These are phyloP conservation scores for Agonopterix alstromeriana DNA, from an alignment of 2,888 invertebrate species.

Conservation along the genomic window DNA sequence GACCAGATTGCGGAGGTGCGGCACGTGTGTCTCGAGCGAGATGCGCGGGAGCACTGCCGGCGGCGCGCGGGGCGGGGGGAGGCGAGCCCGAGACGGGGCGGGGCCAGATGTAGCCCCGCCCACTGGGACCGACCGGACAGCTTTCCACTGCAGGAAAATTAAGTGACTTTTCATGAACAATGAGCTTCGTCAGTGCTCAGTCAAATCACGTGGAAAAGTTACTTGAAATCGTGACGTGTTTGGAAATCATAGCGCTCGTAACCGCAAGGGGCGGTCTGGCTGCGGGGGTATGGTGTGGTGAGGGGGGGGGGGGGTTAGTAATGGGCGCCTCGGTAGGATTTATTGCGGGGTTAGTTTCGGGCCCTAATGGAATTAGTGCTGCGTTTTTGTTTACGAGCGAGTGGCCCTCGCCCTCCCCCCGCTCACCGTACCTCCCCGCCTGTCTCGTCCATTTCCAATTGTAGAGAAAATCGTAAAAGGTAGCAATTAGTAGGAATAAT, in stretches of 20 bases:
- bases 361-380: constrained; percentile 59
- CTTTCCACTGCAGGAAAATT: not conserved
- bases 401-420: constrained; percentile 14
- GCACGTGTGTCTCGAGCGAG: constrained; percentile 32
- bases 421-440: not conserved
- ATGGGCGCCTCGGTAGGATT: constrained; percentile 38
- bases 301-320: too few relatives aligned
- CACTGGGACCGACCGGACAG: not conserved
- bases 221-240: constrained; percentile 19
- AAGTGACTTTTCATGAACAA: not conserved
- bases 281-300: too few relatives aligned
- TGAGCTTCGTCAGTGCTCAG: not conserved
- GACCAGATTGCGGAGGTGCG: not conserved
- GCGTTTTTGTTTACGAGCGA: constrained; percentile 43
- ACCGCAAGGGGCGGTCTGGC: not conserved
- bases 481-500: too few relatives aligned
- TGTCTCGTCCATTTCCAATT: too few relatives aligned
- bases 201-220: not conserved
- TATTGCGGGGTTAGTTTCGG: constrained; percentile 44
- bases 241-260: constrained; percentile 27
- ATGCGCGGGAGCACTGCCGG: constrained; percentile 42
- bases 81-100: constrained; percentile 20
- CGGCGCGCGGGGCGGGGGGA: constrained; percentile 15
- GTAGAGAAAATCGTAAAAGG: too few relatives aligned
- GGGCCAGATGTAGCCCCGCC: constrained; percentile 7